Conservation (phyloP, 2,888 invertebrate species). For the Acanthococcus lagerstroemiae region DNA sequence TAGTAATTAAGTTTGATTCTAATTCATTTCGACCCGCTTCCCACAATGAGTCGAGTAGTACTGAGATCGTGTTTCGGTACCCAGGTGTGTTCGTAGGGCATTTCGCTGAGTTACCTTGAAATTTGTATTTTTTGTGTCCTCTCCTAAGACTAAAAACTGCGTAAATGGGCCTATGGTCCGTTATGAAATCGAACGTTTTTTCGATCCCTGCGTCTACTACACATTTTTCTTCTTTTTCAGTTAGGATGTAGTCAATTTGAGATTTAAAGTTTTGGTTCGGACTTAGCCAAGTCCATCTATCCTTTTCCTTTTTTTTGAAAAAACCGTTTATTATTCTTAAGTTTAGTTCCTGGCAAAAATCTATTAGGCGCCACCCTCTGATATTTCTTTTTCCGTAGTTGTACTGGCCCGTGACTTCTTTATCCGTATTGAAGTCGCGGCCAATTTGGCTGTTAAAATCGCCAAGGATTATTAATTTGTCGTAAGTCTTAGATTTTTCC, state of each 20-base stretch:
- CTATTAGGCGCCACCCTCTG: not conserved
- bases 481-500: too few species aligned
- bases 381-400: not conserved
- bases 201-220: not conserved
- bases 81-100: too few species aligned
- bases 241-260: slow-evolving; percentile 12
- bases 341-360: not conserved
- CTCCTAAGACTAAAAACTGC: too few species aligned
- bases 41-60: too few species aligned
- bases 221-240: not conserved
- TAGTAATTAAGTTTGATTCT: too few species aligned
- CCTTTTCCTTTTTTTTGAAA: slow-evolving; percentile 9
- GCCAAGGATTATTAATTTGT: not conserved
- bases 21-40: too few species aligned
- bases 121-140: too few species aligned
- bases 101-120: too few species aligned
- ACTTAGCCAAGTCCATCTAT: slow-evolving; percentile 31
- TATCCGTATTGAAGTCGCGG: not conserved
- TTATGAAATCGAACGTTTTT: not conserved
- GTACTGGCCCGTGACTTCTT: not conserved
- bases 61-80: too few species aligned
- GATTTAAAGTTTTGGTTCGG: slow-evolving; percentile 32
- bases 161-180: slow-evolving; percentile 2
- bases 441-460: slow-evolving; percentile 12
- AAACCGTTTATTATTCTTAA: not conserved